Conservation (phyloP, 1,140 invertebrate genomes). For the Tribolium madens region DNA sequence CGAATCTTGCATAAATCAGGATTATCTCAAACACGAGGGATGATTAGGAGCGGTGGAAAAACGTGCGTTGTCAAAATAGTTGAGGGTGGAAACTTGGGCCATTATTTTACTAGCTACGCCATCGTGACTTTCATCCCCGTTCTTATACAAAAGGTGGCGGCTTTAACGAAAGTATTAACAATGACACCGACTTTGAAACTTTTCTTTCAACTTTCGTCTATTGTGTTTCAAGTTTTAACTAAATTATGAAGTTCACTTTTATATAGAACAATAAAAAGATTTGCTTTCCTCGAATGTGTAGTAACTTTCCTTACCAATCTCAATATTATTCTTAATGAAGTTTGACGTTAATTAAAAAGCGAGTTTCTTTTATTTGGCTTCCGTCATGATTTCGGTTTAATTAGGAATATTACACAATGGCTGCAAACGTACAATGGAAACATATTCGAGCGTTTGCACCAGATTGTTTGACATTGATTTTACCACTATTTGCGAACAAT, state of each 20-base stretch:
- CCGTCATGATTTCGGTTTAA: constrained; percentile 8
- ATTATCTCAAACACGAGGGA: neutral
- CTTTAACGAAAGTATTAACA: constrained; percentile 47
- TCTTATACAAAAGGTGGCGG: constrained; percentile 40
- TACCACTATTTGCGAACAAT: neutral
- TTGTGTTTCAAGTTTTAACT: constrained; percentile 52
- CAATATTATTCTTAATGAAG: constrained; percentile 20
- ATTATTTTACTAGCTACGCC: constrained; percentile 32
- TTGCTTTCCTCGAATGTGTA: constrained; percentile 39
- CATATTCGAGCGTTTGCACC: neutral
- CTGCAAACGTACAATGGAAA: neutral
- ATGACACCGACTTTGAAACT: constrained; percentile 49
- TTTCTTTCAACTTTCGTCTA: constrained; percentile 46
- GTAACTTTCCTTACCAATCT: constrained; percentile 8
- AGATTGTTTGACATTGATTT: neutral
- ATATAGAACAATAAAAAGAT: constrained; percentile 49
- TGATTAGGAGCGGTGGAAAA: neutral
- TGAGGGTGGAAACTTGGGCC: constrained; percentile 17
- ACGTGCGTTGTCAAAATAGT: constrained; percentile 26
- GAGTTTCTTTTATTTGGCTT: constrained; percentile 11
- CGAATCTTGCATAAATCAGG: constrained; percentile 1
- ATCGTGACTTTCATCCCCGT: constrained; percentile 23
- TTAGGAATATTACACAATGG: neutral
- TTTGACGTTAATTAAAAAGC: constrained; percentile 19
- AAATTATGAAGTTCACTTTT: constrained; percentile 49